Percentiles rank a stretch among this genome's conserved stretches.
Evolutionary conservation across 2,797 vertebrate species (phyloP).

Genomic region (Heliangelus exortis): DNA sequence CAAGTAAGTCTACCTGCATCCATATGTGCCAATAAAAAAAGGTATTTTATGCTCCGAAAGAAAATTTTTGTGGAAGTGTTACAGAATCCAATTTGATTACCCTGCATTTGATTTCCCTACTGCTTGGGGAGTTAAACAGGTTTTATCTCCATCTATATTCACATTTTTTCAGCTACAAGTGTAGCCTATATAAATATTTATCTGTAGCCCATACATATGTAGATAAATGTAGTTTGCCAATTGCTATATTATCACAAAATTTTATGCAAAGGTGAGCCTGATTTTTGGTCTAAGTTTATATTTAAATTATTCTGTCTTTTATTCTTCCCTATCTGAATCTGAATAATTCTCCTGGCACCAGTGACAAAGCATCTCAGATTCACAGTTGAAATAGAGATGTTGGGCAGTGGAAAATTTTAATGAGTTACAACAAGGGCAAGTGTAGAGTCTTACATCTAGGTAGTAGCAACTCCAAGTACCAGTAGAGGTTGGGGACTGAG

Average conservation of each 20-base stretch:
- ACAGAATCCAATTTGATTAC: slow-evolving; percentile 6
- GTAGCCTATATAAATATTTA: slow-evolving; percentile 11
- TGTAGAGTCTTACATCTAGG: no score
- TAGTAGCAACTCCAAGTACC: no score
- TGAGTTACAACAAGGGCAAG: no score
- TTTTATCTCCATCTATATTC: neutral
- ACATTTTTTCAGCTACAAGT: neutral
- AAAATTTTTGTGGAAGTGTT: neutral
- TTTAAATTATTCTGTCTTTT: slow-evolving; percentile 14
- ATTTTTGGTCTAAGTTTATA: neutral
- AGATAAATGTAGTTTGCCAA: slow-evolving; percentile 5
- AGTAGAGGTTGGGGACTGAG: no score
- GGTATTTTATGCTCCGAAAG: neutral
- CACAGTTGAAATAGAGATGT: neutral
- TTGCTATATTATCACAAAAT: neutral
- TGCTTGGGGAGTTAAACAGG: neutral
- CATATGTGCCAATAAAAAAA: neutral
- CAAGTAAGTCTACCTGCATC: neutral
- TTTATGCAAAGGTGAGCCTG: slow-evolving; percentile 16
- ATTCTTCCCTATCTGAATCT: neutral
- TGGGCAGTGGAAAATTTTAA: no score
- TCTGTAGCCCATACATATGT: neutral
- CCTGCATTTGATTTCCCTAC: neutral
- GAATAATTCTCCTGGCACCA: neutral
- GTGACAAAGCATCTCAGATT: neutral